These are phyloP conservation scores for Cepaea nemoralis DNA, from an alignment of 1,140 invertebrate species.

Conservation along the genomic window DNA sequence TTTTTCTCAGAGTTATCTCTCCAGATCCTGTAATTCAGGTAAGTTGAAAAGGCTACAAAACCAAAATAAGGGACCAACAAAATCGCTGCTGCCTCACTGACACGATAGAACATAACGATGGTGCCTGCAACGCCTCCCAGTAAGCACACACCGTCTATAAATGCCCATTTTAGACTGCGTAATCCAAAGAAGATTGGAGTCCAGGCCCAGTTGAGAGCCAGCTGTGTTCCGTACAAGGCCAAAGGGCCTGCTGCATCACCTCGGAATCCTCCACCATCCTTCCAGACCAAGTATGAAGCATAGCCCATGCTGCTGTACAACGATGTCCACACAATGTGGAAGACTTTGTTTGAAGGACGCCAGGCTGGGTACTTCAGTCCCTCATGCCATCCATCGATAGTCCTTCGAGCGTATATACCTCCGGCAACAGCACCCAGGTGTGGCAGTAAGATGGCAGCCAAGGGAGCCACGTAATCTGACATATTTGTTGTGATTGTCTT, in stretches of 20 bases:
- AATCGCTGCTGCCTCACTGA: constrained; percentile 80
- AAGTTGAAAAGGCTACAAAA: constrained; percentile 82
- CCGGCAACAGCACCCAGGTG: constrained; percentile 59
- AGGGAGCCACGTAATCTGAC: constrained; percentile 56
- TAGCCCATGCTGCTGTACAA: constrained; percentile 88
- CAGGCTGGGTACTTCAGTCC: constrained; percentile 82
- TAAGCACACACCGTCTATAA: constrained; percentile 80
- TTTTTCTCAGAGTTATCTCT: constrained; percentile 73
- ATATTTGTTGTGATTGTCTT: no score
- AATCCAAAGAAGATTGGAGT: constrained; percentile 87
- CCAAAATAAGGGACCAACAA: constrained; percentile 85
- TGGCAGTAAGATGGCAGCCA: constrained; percentile 53
- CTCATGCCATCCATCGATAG: constrained; percentile 77
- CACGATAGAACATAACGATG: constrained; percentile 78
- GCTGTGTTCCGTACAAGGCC: constrained; percentile 81
- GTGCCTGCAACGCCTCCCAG: constrained; percentile 78
- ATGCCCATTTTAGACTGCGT: constrained; percentile 81
- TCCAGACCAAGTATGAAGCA: constrained; percentile 86
- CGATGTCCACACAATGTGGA: constrained; percentile 85
- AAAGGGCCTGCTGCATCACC: constrained; percentile 79
- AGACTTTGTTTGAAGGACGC: constrained; percentile 85
- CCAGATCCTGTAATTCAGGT: constrained; percentile 80
- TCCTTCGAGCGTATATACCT: constrained; percentile 71
- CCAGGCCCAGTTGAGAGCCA: constrained; percentile 89
- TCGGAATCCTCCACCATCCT: constrained; percentile 83